phyloP scores from a whole-genome alignment of 2,888 invertebrate species.

The Papilio protenor region DNA sequence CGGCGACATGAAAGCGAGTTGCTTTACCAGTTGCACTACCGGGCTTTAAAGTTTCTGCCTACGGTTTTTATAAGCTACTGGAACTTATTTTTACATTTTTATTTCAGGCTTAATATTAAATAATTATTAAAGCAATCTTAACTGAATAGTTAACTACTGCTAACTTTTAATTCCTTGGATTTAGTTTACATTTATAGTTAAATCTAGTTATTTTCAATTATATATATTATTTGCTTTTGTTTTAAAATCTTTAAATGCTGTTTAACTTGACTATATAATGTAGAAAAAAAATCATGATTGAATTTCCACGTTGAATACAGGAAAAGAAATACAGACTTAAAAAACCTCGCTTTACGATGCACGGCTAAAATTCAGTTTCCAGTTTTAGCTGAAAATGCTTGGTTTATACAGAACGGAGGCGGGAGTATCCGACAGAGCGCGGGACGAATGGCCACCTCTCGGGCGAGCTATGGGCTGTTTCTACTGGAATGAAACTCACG shows the following conservation, averaged over 20 bases:
- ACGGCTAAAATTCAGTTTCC: slow-evolving; percentile 78
- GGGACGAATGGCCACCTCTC: slow-evolving; percentile 79
- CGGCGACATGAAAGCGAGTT: slow-evolving; percentile 62
- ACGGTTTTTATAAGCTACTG: not conserved
- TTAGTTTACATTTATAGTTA: not conserved
- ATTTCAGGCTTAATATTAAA: not conserved
- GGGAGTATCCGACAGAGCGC: slow-evolving; percentile 70
- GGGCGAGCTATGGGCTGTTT: slow-evolving; percentile 75
- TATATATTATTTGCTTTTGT: not conserved
- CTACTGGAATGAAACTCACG: slow-evolving; percentile 65
- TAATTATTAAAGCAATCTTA: not conserved
- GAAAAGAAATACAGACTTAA: slow-evolving; percentile 65
- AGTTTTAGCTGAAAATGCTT: slow-evolving; percentile 71
- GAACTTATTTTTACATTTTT: not conserved
- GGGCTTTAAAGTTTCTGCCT: slow-evolving; percentile 26
- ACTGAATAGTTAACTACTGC: not conserved
- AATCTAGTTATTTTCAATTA: not conserved
- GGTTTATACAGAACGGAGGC: slow-evolving; percentile 77
- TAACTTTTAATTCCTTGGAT: not conserved
- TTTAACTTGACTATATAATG: not conserved
- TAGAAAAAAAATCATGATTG: slow-evolving; percentile 14
- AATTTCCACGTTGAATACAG: slow-evolving; percentile 51
- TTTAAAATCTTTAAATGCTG: no score
- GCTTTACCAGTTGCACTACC: slow-evolving; percentile 49
- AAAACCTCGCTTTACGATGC: slow-evolving; percentile 75